These are phyloP conservation scores for Delphinus delphis DNA, from an alignment of 2,113 vertebrate species.

Conservation along the genomic window DNA sequence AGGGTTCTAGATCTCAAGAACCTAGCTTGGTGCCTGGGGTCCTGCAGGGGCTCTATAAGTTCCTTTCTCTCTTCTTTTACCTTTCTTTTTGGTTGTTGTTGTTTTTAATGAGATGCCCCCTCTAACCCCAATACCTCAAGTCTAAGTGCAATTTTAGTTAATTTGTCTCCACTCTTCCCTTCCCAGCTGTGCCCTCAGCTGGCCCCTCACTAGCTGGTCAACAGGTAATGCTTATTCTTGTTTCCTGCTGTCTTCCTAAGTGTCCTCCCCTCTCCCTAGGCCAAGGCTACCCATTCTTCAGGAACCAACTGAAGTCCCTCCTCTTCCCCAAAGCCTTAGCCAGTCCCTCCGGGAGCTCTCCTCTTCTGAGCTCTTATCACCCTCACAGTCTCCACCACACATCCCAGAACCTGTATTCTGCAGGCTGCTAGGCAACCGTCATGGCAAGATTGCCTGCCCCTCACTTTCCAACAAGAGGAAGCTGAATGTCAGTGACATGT, in stretches of 20 bases:
- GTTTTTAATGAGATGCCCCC: background rate
- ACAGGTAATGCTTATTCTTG: background rate
- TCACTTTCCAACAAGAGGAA: background rate
- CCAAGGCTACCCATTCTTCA: background rate
- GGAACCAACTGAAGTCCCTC: background rate
- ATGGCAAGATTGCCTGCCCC: background rate
- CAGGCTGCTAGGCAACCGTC: background rate
- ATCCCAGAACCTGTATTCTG: background rate
- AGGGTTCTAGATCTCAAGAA: background rate
- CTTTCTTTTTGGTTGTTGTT: background rate
- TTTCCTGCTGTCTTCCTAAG: background rate
- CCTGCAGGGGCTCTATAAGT: background rate
- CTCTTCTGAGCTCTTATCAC: background rate
- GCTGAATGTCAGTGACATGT: background rate
- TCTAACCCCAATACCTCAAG: background rate
- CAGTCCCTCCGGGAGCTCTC: background rate
- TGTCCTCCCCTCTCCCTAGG: background rate
- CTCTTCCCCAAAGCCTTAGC: background rate
- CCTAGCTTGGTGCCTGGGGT: background rate
- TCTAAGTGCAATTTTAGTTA: background rate
- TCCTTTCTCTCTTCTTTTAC: background rate
- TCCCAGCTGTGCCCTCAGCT: background rate
- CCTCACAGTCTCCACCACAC: background rate
- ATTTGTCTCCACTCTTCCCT: background rate
- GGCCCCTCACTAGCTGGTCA: background rate